Percentiles rank a stretch among this genome's conserved stretches.
These are phyloP conservation scores for Chymomyza fuscimana DNA, from an alignment of 2,888 invertebrate genomes.

Conservation along the genomic window DNA sequence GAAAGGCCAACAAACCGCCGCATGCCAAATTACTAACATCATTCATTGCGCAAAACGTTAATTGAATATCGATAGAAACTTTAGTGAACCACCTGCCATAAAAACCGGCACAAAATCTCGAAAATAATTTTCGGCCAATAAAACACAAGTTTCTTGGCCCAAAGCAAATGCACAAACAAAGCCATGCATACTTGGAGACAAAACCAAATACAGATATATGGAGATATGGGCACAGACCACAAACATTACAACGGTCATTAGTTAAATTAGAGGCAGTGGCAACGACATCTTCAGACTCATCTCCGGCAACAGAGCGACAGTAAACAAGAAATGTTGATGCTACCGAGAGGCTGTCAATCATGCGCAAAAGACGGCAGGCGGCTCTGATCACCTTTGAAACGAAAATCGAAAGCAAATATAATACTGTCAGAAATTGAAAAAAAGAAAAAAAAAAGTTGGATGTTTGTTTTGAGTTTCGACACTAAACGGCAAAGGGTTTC, in stretches of 20 bases:
- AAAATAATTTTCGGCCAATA: conserved; percentile 41
- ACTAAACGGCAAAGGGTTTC: conserved; percentile 7
- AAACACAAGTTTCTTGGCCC: conserved; percentile 39
- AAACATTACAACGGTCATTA: conserved; percentile 77
- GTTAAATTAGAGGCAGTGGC: conserved; percentile 69
- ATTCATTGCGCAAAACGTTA: conserved; percentile 51
- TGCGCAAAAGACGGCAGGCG: conserved; percentile 58
- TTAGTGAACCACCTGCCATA: conserved; percentile 46
- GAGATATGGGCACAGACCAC: conserved; percentile 48
- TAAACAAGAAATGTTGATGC: conserved; percentile 57
- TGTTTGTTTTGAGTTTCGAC: conserved; percentile 34
- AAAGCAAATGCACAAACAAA: conserved; percentile 62
- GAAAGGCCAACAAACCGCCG: conserved; percentile 22
- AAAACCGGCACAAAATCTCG: conserved; percentile 40
- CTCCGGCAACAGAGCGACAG: conserved; percentile 23
- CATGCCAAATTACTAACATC: conserved; percentile 55
- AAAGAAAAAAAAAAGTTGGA: conserved; percentile 15
- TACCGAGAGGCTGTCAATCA: conserved; percentile 72
- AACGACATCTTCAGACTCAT: conserved; percentile 28
- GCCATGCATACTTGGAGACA: conserved; percentile 58
- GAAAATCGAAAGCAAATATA: conserved; percentile 63
- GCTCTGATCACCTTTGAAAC: conserved; percentile 59
- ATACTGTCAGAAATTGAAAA: conserved; percentile 12
- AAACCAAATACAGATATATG: conserved; percentile 48
- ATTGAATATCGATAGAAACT: conserved; percentile 51